Evolutionary conservation across 2,113 vertebrate species (phyloP).

Genomic region (Tursiops truncatus): DNA sequence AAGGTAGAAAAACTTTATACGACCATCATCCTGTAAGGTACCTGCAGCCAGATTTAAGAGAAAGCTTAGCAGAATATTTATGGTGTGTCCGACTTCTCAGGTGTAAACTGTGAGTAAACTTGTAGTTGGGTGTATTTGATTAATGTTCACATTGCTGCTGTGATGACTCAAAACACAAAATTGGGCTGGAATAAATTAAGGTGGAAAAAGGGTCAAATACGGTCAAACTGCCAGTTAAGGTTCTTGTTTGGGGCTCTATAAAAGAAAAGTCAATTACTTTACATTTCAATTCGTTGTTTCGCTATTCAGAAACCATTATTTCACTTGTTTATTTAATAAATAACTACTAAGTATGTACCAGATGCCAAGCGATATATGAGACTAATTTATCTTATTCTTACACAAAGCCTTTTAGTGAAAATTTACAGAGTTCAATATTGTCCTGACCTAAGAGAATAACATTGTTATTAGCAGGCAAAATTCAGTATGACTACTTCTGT

Average conservation of each 20-base stretch:
- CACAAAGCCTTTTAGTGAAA: background rate
- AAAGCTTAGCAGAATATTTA: constrained; percentile 35
- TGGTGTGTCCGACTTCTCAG: background rate
- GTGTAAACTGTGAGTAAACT: constrained; percentile 15
- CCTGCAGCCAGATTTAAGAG: constrained; percentile 16
- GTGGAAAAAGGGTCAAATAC: background rate
- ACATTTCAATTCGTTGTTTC: background rate
- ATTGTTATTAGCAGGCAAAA: background rate
- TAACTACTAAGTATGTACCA: background rate
- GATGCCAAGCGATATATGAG: background rate
- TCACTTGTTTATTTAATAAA: constrained; percentile 40
- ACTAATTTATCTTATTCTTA: constrained; percentile 28
- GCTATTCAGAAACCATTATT: background rate
- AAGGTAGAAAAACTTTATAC: constrained; percentile 71
- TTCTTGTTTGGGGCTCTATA: background rate
- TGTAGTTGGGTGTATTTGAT: background rate
- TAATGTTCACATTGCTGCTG: background rate
- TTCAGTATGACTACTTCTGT: background rate
- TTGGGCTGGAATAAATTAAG: background rate
- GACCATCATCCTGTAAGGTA: constrained; percentile 61
- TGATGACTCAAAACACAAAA: background rate
- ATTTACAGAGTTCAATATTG: background rate
- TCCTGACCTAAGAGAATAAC: background rate
- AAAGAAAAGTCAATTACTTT: constrained; percentile 4
- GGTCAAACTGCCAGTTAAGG: background rate